phyloP scores from a whole-genome alignment of 2,888 invertebrate species.

The Malthinus seriepunctatus region DNA sequence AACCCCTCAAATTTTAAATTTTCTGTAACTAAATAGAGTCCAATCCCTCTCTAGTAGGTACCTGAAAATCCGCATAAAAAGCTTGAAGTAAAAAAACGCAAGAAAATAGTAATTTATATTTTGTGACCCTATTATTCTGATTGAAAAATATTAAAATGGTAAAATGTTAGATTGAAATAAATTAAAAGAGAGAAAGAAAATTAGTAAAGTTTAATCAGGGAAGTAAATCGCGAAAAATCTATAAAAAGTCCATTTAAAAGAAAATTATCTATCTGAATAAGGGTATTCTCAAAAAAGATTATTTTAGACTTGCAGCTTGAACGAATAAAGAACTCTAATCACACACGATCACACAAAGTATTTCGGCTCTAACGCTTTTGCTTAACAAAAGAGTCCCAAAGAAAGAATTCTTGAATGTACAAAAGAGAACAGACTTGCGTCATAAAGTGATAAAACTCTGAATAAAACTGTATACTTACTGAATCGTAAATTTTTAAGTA shows the following conservation, averaged over 20 bases:
- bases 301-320: constrained; percentile 23
- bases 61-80: too few relatives aligned
- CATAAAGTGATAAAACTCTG: constrained; percentile 38
- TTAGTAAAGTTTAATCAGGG: too few relatives aligned
- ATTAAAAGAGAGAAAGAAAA: too few relatives aligned
- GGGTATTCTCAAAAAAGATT: constrained; percentile 10
- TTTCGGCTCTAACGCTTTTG: constrained; percentile 30
- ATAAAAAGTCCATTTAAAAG: constrained; percentile 8
- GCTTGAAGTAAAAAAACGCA: too few relatives aligned
- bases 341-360: constrained; percentile 31
- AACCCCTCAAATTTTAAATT: too few relatives aligned
- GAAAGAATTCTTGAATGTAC: constrained; percentile 30
- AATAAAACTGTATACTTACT: constrained; percentile 35
- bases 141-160: too few relatives aligned
- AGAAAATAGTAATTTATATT: too few relatives aligned
- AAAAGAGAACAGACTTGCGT: constrained; percentile 34
- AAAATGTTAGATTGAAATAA: too few relatives aligned
- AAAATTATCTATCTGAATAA: constrained; percentile 11
- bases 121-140: too few relatives aligned
- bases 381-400: constrained; percentile 32
- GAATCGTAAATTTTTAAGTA: constrained; percentile 36
- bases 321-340: constrained; percentile 30
- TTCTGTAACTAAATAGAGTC: too few relatives aligned
- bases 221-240: too few relatives aligned
- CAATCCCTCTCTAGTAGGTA: too few relatives aligned